Base-by-base conservation (phyloP, 2,797 vertebrate species). In the Cyclura pinguis region DNA sequence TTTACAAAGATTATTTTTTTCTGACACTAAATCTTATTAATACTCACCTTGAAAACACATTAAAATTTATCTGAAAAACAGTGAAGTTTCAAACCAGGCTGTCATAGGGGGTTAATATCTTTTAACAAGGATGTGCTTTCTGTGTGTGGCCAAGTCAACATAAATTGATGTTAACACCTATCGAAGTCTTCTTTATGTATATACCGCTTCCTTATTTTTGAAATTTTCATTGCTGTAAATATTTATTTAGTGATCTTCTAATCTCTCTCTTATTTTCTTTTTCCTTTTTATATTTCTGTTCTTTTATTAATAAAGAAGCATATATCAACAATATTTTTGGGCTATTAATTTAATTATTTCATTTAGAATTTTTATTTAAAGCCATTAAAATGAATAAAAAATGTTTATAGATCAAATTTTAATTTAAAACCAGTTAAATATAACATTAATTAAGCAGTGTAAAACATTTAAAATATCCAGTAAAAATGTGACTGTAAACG, bases 21-120 rank as follows among this genome's bases (percentile, higher is more conserved):
- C 95, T 92, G 57, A 67, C 80, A 87, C 88, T 78, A 88, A 82
- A 85, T 72, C 20, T 62, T 84, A 6, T 35, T 86, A 82, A 80
- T 4, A 1, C 93, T 69, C 83, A 93, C 50, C 13, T 62, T 81
- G 64, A 12, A 38, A 32, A 83, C 72, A 2, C 2, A 62, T 0
- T 0, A 42, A 86, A 69, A 4, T 13, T 88, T 81, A 52, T 52
- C 80, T 73, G 50, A n/a, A 88, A 72, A 57, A 27, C 29, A 18
- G 42, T 50, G 29, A 67, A 47, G 42, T 50, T 72, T 64, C 50
- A 72, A 78, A 18, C 13, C 50, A 18, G 18, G n/a, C n/a, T 78
- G 12, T 72, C 24, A 38, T 85, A 27, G 47, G 67, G 32, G 32
- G 32, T 32, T 69, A 29, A 69, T 32, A 29, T 69, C 67, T 69